Evolutionary conservation across 2,113 vertebrate genomes (phyloP).

Genomic region (Odocoileus virginianus): DNA sequence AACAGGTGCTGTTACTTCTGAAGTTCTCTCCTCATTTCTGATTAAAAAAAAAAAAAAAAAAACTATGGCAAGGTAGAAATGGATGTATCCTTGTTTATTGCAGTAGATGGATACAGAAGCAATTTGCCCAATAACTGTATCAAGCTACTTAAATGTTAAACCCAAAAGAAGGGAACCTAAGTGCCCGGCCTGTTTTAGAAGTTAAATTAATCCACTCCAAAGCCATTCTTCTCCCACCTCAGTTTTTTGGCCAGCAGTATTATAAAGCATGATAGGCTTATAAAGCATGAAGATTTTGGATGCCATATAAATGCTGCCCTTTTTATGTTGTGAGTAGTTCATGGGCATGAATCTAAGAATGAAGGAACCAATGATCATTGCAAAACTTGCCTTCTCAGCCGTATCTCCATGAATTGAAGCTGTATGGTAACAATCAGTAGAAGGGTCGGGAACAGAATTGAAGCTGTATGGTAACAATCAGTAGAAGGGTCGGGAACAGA

Average conservation of each 20-base stretch:
- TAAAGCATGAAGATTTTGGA: background rate
- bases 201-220: background rate
- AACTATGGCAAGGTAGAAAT: background rate
- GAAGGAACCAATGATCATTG: background rate
- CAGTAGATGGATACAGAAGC: background rate
- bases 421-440: background rate
- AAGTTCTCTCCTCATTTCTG: background rate
- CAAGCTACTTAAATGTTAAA: slow-evolving; percentile 8
- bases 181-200: background rate
- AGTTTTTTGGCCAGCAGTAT: background rate
- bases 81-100: background rate
- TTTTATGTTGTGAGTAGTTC: background rate
- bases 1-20: background rate
- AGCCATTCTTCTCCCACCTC: background rate
- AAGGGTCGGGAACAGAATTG: background rate
- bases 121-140: background rate
- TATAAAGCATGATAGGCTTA: background rate
- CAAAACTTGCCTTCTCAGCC: background rate
- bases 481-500: background rate
- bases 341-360: background rate
- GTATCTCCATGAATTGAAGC: background rate
- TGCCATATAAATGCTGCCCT: background rate
- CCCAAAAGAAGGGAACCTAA: background rate
- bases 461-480: background rate
- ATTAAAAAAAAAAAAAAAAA: background rate